Percentiles rank a stretch among this genome's conserved stretches.
Conservation (phyloP, 2,888 invertebrate genomes). For the Aethes cnicana region DNA sequence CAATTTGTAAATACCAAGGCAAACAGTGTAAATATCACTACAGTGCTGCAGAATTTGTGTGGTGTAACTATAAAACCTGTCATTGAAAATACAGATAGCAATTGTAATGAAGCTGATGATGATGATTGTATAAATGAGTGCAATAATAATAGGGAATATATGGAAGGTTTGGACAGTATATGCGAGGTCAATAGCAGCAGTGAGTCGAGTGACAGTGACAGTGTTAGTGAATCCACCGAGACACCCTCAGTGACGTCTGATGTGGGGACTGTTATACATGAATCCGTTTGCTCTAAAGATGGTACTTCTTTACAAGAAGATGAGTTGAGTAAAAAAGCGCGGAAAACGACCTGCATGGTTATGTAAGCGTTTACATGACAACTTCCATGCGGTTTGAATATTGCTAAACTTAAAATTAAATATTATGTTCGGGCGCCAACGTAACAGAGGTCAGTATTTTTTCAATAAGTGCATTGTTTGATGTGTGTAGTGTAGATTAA, state of each 20-base stretch:
- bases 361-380: conserved; percentile 14
- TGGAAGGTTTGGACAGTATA: background rate
- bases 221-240: conserved; percentile 31
- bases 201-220: background rate
- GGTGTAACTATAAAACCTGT: too few relatives aligned
- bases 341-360: conserved; percentile 33
- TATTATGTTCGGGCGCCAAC: too few relatives aligned
- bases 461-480: too few relatives aligned
- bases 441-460: too few relatives aligned
- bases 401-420: too few relatives aligned
- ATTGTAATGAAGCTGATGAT: too few relatives aligned
- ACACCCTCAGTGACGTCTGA: conserved; percentile 39
- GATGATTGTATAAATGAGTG: background rate
- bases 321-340: conserved; percentile 16
- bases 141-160: background rate
- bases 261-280: conserved; percentile 45
- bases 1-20: too few relatives aligned
- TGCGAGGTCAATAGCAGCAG: background rate
- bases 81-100: too few relatives aligned
- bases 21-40: too few relatives aligned
- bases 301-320: conserved; percentile 13
- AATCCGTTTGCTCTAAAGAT: conserved; percentile 32
- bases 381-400: background rate
- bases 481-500: too few relatives aligned
- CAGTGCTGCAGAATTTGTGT: too few relatives aligned